phyloP scores from a whole-genome alignment of 2,888 invertebrate species.

The Abrostola triplasia region DNA sequence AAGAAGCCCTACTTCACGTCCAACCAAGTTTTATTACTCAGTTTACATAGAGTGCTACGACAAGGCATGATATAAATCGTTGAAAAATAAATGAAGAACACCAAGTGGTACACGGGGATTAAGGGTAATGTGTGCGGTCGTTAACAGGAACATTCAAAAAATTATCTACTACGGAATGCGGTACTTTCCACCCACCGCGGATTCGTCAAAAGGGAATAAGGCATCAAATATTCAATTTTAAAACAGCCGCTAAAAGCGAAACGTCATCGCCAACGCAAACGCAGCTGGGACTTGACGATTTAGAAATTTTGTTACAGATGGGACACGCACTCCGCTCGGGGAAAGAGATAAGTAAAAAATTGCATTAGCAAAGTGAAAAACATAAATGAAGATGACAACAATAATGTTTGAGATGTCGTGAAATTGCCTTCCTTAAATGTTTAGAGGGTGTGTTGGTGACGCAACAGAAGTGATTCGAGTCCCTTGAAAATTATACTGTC shows the following conservation, averaged over 20 bases:
- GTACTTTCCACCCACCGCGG: conserved; percentile 77
- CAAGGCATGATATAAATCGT: conserved; percentile 62
- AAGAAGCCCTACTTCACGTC: conserved; percentile 11
- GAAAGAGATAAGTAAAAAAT: conserved; percentile 85
- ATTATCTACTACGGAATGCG: conserved; percentile 79
- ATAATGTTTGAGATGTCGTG: conserved; percentile 78
- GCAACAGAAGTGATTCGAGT: conserved; percentile 77
- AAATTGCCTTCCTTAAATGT: conserved; percentile 80
- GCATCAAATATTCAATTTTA: conserved; percentile 89
- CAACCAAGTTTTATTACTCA: conserved; percentile 42
- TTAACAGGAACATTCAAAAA: conserved; percentile 83
- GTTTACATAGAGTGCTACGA: conserved; percentile 53
- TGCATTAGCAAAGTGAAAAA: conserved; percentile 86
- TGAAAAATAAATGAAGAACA: conserved; percentile 73
- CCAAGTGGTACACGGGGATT: conserved; percentile 68
- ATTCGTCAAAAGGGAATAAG: conserved; percentile 86
- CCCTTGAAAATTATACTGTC: conserved; percentile 85
- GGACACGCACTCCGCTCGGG: conserved; percentile 81
- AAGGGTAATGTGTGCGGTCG: conserved; percentile 76
- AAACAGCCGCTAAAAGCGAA: conserved; percentile 88
- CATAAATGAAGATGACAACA: conserved; percentile 82
- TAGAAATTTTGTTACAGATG: conserved; percentile 87
- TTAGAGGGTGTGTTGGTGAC: conserved; percentile 82
- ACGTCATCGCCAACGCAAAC: conserved; percentile 85
- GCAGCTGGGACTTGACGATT: conserved; percentile 87